These are phyloP conservation scores for Gambelia wislizenii DNA, from an alignment of 2,797 vertebrate genomes.

Conservation along the genomic window DNA sequence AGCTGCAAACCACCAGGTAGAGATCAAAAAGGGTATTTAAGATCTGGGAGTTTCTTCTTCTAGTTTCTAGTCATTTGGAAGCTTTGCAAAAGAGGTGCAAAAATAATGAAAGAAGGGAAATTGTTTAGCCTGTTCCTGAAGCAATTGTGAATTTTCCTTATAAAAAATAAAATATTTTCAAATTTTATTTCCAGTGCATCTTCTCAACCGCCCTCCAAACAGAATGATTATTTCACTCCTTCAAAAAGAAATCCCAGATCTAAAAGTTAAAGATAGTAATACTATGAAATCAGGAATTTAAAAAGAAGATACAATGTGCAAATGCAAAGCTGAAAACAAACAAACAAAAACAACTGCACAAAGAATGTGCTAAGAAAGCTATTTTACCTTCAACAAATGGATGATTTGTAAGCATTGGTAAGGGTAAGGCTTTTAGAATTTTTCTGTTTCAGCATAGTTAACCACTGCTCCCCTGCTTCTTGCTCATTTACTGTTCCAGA, in stretches of 20 bases:
- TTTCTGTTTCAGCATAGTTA: slow-evolving; percentile 78
- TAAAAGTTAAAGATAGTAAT: slow-evolving; percentile 75
- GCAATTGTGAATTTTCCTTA: slow-evolving; percentile 72
- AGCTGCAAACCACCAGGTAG: slow-evolving; percentile 43
- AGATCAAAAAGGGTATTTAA: slow-evolving; percentile 38
- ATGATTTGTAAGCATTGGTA: slow-evolving; percentile 81
- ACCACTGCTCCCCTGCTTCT: slow-evolving; percentile 78
- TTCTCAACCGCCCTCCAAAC: slow-evolving; percentile 75
- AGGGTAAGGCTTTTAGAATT: slow-evolving; percentile 82
- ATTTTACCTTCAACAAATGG: slow-evolving; percentile 73
- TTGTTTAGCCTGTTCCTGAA: slow-evolving; percentile 67
- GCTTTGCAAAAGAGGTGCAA: slow-evolving; percentile 51
- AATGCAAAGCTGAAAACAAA: slow-evolving; percentile 75
- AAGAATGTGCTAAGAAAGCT: slow-evolving; percentile 77
- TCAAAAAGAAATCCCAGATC: slow-evolving; percentile 76
- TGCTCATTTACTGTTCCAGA: slow-evolving; percentile 68
- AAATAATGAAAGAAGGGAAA: slow-evolving; percentile 56
- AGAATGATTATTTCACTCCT: slow-evolving; percentile 76
- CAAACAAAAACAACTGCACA: slow-evolving; percentile 73
- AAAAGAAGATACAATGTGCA: slow-evolving; percentile 82
- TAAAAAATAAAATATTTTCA: slow-evolving; percentile 78
- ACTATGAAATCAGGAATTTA: slow-evolving; percentile 81
- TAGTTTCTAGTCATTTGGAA: slow-evolving; percentile 46
- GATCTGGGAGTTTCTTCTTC: slow-evolving; percentile 39
- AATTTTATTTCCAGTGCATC: slow-evolving; percentile 84